A percentile compares a stretch with the other conserved stretches of the same genome.
phyloP scores from a whole-genome alignment of 2,113 vertebrate genomes.

The Caranx ignobilis region DNA sequence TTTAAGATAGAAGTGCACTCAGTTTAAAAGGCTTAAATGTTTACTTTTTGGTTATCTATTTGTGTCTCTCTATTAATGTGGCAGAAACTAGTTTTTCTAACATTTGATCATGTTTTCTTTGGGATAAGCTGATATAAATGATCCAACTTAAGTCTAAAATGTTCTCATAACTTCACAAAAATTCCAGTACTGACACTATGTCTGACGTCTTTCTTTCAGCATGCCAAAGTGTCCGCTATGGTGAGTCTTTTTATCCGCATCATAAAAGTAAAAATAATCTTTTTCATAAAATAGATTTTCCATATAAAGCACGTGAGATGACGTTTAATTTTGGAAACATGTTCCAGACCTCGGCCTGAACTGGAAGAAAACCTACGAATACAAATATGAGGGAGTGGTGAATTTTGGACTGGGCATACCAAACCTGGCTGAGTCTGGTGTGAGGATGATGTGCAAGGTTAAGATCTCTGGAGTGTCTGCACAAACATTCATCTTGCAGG shows the following conservation, averaged over 20 bases:
- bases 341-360: constrained; percentile 78
- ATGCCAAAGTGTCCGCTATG: constrained; percentile 74
- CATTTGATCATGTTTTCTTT: no score
- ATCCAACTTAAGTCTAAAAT: neutral
- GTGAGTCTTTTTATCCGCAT: constrained; percentile 68
- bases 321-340: constrained; percentile 7
- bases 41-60: neutral
- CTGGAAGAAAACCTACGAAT: constrained; percentile 79
- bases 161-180: neutral
- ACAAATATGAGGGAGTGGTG: constrained; percentile 80
- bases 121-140: neutral
- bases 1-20: no score
- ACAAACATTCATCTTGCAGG: constrained; percentile 79
- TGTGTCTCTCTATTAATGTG: neutral
- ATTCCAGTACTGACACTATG: neutral
- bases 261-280: neutral
- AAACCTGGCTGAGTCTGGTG: constrained; percentile 76
- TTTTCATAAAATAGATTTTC: neutral
- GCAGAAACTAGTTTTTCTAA: neutral
- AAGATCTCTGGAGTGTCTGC: constrained; percentile 73
- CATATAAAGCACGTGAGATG: neutral
- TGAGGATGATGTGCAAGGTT: constrained; percentile 73
- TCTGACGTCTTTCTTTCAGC: constrained; percentile 64
- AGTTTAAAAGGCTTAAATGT: neutral
- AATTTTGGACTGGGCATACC: constrained; percentile 76